Conservation (phyloP, 2,888 invertebrate genomes). For the Drosophila affinis region DNA sequence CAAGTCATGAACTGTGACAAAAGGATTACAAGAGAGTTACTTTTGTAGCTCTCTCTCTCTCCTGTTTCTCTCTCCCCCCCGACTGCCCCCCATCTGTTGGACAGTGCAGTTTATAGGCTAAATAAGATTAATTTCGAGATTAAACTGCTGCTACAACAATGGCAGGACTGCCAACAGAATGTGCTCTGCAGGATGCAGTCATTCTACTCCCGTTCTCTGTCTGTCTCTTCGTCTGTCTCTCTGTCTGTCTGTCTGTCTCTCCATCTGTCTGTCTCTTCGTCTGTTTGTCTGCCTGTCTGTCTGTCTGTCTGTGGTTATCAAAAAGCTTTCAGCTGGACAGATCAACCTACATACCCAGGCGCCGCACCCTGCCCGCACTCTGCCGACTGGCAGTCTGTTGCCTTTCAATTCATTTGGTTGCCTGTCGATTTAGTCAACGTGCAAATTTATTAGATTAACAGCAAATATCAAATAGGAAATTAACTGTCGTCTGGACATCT, state of each 20-base stretch:
- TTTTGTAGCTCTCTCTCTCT: constrained; percentile 34
- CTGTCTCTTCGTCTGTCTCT: neutral
- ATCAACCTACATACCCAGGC: neutral
- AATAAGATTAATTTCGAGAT: constrained; percentile 75
- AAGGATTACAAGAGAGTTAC: constrained; percentile 74
- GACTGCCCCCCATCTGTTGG: neutral
- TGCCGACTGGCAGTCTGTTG: neutral
- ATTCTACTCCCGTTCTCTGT: constrained; percentile 10
- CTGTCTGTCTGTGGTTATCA: constrained; percentile 4
- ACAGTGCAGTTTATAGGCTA: constrained; percentile 62
- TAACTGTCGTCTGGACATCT: constrained; percentile 73
- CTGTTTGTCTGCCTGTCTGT: neutral
- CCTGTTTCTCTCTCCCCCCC: neutral
- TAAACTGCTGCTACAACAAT: constrained; percentile 47
- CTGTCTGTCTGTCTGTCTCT: constrained; percentile 10
- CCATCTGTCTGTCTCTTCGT: constrained; percentile 7
- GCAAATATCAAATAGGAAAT: constrained; percentile 79
- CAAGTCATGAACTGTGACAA: constrained; percentile 76
- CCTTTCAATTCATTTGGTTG: constrained; percentile 43
- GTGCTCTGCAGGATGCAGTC: neutral
- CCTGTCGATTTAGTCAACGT: constrained; percentile 52
- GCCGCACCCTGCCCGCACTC: too few relatives aligned
- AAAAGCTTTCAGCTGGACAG: neutral
- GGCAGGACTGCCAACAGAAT: constrained; percentile 10
- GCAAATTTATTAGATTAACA: constrained; percentile 78